Conservation (phyloP, 2,113 vertebrate genomes). For the Lathamus discolor region DNA sequence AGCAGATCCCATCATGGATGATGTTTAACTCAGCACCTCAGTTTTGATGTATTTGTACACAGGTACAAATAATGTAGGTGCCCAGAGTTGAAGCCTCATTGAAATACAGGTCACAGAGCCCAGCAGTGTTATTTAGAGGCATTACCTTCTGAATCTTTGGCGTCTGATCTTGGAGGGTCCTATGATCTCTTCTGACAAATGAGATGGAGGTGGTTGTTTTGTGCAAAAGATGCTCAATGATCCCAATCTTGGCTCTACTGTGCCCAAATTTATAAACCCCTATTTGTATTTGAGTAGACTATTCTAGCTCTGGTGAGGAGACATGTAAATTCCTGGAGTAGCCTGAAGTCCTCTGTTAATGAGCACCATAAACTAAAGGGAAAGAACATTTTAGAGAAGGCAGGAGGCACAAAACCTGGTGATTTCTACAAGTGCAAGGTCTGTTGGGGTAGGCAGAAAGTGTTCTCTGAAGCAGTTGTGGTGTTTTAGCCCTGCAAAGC, state of each 20-base stretch:
- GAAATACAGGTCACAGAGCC: not conserved
- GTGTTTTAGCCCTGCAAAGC: not conserved
- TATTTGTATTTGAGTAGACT: not conserved
- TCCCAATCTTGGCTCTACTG: not conserved
- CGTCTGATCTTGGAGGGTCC: not conserved
- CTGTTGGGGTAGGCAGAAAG: not conserved
- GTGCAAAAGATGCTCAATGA: not conserved
- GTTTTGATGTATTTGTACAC: not conserved
- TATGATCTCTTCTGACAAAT: not conserved
- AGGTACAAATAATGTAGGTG: not conserved
- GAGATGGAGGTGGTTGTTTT: not conserved
- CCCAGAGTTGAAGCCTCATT: not conserved
- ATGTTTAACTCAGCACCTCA: not conserved
- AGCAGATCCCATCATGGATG: not conserved
- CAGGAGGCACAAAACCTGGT: not conserved
- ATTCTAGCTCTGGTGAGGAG: not conserved
- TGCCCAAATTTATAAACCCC: not conserved
- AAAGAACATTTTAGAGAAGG: not conserved
- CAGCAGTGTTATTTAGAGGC: not conserved
- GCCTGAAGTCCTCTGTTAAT: not conserved
- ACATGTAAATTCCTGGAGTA: not conserved
- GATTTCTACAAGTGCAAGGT: not conserved
- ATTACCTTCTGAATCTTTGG: not conserved
- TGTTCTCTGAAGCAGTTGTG: not conserved
- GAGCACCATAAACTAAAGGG: not conserved